A percentile compares a stretch with the other conserved stretches of the same genome.
Conservation (phyloP, 2,888 invertebrate species). For the Elysia crispata region DNA sequence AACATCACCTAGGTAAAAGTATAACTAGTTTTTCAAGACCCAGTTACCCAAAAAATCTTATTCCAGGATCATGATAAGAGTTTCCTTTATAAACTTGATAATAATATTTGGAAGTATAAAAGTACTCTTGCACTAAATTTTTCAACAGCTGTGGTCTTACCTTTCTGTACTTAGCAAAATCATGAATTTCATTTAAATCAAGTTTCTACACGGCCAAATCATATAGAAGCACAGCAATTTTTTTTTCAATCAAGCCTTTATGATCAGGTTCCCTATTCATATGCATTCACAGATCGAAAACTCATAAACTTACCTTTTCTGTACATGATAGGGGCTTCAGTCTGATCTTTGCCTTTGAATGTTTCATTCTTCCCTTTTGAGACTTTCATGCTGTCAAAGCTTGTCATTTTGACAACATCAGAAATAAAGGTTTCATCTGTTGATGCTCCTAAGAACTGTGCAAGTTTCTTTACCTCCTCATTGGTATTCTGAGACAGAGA, state of each 20-base stretch:
- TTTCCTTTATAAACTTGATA: too few relatives aligned
- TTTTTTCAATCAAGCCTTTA: not conserved
- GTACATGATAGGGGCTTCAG: constrained; percentile 48
- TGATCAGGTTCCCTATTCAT: too few relatives aligned
- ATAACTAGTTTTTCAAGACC: too few relatives aligned
- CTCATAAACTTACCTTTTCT: constrained; percentile 47
- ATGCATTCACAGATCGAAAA: not conserved
- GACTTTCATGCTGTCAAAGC: constrained; percentile 48
- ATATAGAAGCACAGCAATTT: not conserved
- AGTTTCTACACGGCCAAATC: too few relatives aligned
- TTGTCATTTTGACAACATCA: constrained; percentile 38
- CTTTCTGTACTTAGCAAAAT: too few relatives aligned
- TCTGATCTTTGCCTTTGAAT: not conserved
- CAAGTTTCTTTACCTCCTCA: constrained; percentile 38
- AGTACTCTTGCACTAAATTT: too few relatives aligned
- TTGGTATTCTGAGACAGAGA: constrained; percentile 45
- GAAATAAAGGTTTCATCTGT: constrained; percentile 35
- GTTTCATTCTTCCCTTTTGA: constrained; percentile 44
- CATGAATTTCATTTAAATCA: too few relatives aligned
- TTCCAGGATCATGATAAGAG: too few relatives aligned
- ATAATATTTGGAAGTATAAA: too few relatives aligned
- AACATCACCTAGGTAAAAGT: too few relatives aligned
- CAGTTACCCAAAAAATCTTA: too few relatives aligned
- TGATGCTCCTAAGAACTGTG: constrained; percentile 43
- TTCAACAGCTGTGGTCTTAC: too few relatives aligned